A percentile compares a stretch with the other conserved stretches of the same genome.
Evolutionary conservation across 1,140 invertebrate genomes (phyloP).

Genomic region (Lepidurus couesii): DNA sequence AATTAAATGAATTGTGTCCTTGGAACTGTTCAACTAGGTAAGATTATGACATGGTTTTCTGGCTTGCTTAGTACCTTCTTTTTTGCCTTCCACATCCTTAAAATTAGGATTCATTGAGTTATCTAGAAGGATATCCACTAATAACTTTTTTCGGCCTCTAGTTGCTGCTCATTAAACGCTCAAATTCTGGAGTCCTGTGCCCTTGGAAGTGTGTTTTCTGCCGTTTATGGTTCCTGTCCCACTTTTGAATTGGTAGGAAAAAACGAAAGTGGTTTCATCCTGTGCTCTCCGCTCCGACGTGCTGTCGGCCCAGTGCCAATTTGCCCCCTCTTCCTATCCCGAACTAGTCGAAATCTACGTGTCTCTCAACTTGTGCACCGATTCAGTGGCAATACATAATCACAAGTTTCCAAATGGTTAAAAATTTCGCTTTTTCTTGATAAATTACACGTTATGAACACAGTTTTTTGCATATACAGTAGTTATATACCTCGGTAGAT

Average conservation of each 20-base stretch:
- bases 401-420: background rate
- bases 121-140: background rate
- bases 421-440: background rate
- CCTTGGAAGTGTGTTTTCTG: background rate
- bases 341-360: background rate
- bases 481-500: background rate
- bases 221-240: background rate
- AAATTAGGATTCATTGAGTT: background rate
- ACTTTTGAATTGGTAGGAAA: background rate
- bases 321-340: background rate
- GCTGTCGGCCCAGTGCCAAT: conserved; percentile 7
- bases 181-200: background rate
- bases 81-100: background rate
- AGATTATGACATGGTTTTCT: too few relatives aligned
- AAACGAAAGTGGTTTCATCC: background rate
- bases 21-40: too few relatives aligned
- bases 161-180: conserved; percentile 7
- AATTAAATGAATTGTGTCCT: too few relatives aligned
- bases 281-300: background rate
- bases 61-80: background rate
- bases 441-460: background rate
- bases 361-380: background rate
- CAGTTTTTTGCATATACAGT: background rate
- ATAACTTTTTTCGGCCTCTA: background rate
- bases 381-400: conserved; percentile 8